Evolutionary conservation across 2,113 vertebrate species (phyloP).

Genomic region (Globicephala melas): DNA sequence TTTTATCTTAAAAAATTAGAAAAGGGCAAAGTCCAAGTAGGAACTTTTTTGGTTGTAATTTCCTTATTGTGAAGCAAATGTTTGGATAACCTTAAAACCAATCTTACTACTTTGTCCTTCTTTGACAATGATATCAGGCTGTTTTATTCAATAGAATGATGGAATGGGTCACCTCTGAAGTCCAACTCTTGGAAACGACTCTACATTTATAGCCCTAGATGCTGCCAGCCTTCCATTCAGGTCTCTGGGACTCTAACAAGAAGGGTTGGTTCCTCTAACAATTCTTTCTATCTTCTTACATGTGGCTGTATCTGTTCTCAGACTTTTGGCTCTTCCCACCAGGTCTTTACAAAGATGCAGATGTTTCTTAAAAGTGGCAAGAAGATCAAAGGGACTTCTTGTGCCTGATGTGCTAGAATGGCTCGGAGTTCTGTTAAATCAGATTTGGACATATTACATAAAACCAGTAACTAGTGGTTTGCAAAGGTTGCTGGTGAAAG

Average conservation of each 20-base stretch:
- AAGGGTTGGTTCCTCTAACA: background rate
- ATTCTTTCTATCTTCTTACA: slow-evolving; percentile 9
- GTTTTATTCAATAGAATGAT: background rate
- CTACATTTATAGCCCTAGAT: background rate
- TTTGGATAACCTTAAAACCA: background rate
- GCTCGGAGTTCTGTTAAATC: slow-evolving; percentile 54
- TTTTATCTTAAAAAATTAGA: background rate
- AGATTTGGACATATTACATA: slow-evolving; percentile 55
- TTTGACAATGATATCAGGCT: background rate
- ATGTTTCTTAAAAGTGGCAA: slow-evolving; percentile 69
- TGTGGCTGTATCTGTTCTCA: background rate
- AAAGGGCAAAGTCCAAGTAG: background rate
- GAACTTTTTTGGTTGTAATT: background rate
- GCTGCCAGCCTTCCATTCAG: background rate
- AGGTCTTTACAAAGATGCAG: slow-evolving; percentile 57
- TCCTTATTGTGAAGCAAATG: slow-evolving; percentile 11
- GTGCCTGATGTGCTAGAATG: slow-evolving; percentile 59
- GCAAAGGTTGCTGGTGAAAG: slow-evolving; percentile 38
- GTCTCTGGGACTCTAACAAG: background rate
- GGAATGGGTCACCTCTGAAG: background rate
- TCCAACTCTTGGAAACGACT: background rate
- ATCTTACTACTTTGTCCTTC: background rate
- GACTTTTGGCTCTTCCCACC: slow-evolving; percentile 26
- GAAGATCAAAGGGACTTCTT: slow-evolving; percentile 66
- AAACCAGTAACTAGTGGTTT: slow-evolving; percentile 61